A percentile compares a stretch with the other conserved stretches of the same genome.
Conservation (phyloP, 1,140 invertebrate species). For the Scylla paramamosain region DNA sequence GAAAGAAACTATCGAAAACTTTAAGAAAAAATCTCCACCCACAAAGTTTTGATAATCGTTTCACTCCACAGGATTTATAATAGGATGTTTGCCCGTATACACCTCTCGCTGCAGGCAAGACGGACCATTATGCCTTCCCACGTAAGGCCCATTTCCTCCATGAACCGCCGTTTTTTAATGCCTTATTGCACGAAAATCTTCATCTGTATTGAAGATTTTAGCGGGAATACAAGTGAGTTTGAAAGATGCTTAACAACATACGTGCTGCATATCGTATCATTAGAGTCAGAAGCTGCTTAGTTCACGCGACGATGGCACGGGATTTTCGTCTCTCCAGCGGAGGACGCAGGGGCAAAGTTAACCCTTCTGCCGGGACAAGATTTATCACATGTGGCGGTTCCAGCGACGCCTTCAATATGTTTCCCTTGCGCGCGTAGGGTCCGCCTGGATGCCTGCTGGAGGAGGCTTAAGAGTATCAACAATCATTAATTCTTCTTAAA, state of each 20-base stretch:
- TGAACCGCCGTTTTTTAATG: constrained; percentile 51
- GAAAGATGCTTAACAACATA: constrained; percentile 74
- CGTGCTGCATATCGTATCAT: constrained; percentile 73
- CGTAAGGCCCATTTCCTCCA: constrained; percentile 32
- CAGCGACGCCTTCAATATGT: constrained; percentile 59
- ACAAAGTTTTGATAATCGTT: constrained; percentile 73
- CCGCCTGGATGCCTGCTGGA: constrained; percentile 51
- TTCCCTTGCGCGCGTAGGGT: constrained; percentile 59
- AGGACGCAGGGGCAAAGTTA: constrained; percentile 32
- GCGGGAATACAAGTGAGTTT: constrained; percentile 74
- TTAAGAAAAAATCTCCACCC: constrained; percentile 46
- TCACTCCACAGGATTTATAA: constrained; percentile 65
- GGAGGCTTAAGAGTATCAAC: constrained; percentile 64
- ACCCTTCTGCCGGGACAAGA: not conserved
- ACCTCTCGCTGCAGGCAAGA: not conserved
- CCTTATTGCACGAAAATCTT: constrained; percentile 68
- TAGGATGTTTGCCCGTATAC: constrained; percentile 62
- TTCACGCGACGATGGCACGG: not conserved
- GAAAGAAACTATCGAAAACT: constrained; percentile 39
- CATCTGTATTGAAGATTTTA: constrained; percentile 73
- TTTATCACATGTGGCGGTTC: constrained; percentile 59
- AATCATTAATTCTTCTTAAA: constrained; percentile 69
- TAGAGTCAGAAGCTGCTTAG: constrained; percentile 73
- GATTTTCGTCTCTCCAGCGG: constrained; percentile 13
- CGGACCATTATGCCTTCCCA: not conserved